Percentiles rank a stretch among this genome's conserved stretches.
Conservation (phyloP, 2,113 vertebrate genomes). For the Noturus placidus region DNA sequence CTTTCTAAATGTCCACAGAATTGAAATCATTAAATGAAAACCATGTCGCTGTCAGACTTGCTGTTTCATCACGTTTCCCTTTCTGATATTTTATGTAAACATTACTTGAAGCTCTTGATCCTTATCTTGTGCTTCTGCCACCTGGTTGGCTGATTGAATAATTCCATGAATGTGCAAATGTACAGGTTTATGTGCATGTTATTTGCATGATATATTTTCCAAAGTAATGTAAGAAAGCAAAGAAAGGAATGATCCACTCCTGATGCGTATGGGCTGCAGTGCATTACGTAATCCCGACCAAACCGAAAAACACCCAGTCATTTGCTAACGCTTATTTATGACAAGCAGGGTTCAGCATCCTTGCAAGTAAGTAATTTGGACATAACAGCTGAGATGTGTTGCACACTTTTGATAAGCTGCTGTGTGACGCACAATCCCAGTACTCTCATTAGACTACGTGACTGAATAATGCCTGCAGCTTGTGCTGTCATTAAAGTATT, state of each 20-base stretch:
- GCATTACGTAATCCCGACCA: background rate
- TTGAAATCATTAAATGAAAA: too few species aligned
- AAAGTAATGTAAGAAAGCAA: background rate
- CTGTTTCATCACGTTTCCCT: background rate
- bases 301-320: background rate
- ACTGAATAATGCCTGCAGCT: background rate
- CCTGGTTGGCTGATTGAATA: background rate
- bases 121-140: background rate
- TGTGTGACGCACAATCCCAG: background rate
- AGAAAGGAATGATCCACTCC: background rate
- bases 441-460: background rate
- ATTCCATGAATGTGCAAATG: background rate
- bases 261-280: background rate
- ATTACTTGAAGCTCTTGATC: background rate
- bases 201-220: background rate
- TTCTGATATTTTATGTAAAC: background rate
- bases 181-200: background rate
- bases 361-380: background rate
- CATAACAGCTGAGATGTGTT: background rate
- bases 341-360: background rate
- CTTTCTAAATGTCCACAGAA: too few species aligned
- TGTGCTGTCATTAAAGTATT: background rate
- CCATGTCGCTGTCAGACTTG: background rate
- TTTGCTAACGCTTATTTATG: slow-evolving; percentile 7
- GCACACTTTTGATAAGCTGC: background rate